phyloP scores from a whole-genome alignment of 2,797 vertebrate genomes.

The Anomalospiza imberbis region DNA sequence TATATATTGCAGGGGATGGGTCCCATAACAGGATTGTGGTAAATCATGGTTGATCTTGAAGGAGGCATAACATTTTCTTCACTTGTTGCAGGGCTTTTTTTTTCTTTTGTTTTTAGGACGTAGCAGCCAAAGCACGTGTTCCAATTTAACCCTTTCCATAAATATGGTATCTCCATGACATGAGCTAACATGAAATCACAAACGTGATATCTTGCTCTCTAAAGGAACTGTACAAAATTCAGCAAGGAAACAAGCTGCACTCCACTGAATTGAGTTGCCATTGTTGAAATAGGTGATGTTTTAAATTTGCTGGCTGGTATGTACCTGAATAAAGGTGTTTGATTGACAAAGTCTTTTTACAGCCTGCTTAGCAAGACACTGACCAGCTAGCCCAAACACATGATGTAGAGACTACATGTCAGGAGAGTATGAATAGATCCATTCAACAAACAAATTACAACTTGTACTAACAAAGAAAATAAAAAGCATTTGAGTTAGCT shows the following conservation, averaged over 20 bases:
- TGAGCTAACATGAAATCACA: background rate
- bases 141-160: conserved; percentile 8
- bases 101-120: background rate
- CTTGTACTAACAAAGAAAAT: background rate
- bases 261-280: background rate
- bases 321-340: background rate
- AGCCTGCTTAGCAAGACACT: background rate
- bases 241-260: background rate
- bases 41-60: conserved; percentile 23
- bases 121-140: background rate
- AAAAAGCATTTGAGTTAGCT: background rate
- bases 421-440: background rate
- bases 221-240: background rate
- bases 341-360: background rate
- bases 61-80: background rate
- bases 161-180: background rate
- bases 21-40: background rate
- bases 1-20: background rate
- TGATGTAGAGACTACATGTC: background rate
- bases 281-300: background rate
- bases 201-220: background rate
- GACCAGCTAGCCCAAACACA: background rate
- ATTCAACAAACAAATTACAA: background rate
- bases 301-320: background rate
- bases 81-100: background rate